Conservation (phyloP, 2,113 vertebrate species). For the Myotis davidii region DNA sequence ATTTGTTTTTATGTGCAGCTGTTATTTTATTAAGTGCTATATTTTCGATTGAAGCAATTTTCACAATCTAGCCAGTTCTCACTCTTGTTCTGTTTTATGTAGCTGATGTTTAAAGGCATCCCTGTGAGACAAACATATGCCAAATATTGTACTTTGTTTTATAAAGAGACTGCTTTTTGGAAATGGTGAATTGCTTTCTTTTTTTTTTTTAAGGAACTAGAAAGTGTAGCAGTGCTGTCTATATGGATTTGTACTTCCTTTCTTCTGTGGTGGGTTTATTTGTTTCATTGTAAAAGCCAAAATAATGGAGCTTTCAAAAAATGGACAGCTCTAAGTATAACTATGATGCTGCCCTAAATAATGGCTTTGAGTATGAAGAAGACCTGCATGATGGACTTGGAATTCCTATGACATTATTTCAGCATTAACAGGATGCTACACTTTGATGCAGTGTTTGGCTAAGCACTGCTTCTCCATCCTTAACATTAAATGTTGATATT, state of each 20-base stretch:
- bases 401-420: background rate
- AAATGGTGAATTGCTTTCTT: constrained; percentile 36
- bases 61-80: constrained; percentile 14
- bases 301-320: constrained; percentile 3
- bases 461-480: background rate
- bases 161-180: constrained; percentile 56
- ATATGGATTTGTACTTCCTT: constrained; percentile 65
- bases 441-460: background rate
- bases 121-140: constrained; percentile 32
- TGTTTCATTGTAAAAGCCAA: constrained; percentile 36
- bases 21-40: constrained; percentile 54
- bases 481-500: constrained; percentile 29
- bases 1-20: background rate
- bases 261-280: background rate
- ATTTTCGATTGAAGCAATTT: constrained; percentile 52
- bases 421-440: background rate
- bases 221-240: background rate
- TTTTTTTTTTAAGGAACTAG: background rate
- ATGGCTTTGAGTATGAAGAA: background rate
- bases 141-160: constrained; percentile 51
- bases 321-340: background rate
- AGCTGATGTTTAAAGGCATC: background rate
- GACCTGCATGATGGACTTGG: background rate
- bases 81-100: constrained; percentile 7
- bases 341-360: background rate